Evolutionary conservation across 2,888 invertebrate species (phyloP), one percentile per base, ranked within the genome.

Genomic region (Entomobrya proxima): DNA sequence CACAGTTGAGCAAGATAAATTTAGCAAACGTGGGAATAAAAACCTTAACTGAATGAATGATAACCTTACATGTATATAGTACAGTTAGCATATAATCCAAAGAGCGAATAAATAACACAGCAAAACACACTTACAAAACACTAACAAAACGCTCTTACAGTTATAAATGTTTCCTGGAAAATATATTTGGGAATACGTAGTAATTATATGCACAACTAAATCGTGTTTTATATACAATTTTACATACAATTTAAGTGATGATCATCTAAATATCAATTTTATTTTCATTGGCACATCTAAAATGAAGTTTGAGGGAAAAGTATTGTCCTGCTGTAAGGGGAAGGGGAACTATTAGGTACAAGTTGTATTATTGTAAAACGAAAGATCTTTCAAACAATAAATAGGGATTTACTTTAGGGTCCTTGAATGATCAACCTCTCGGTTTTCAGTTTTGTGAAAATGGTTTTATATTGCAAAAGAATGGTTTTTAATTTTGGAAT

Each of bases 191-290:
- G n/a, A n/a, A n/a, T n/a, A n/a, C n/a, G n/a, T n/a, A n/a, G n/a
- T n/a, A n/a, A n/a, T n/a, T n/a, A n/a, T n/a, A n/a, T n/a, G n/a
- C n/a, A n/a, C n/a, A n/a, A n/a, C n/a, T n/a, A n/a, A n/a, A n/a
- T n/a, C n/a, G n/a, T n/a, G n/a, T n/a, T n/a, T n/a, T n/a, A n/a
- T n/a, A n/a, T 50, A 50, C 7, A 4, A n/a, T 50, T 21, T 6
- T 18, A 50, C 9, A 24, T 21, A 24, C 40, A 67, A n/a, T n/a
- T n/a, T n/a, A n/a, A n/a, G n/a, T 50, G 78, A 77, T 47, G 67
- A 64, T 67, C 78, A 50, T 35, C 30, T 6, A 11, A 64, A 64
- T 67, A 37, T 78, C 21, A 13, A 76, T 40, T 76, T 55, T 58
- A 40, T 76, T 61, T 44, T 40, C 40, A 55, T 30, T 27, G 15